Evolutionary conservation across 2,888 invertebrate species (phyloP), one percentile per base, ranked within the genome.

Genomic region (Volucella inanis): DNA sequence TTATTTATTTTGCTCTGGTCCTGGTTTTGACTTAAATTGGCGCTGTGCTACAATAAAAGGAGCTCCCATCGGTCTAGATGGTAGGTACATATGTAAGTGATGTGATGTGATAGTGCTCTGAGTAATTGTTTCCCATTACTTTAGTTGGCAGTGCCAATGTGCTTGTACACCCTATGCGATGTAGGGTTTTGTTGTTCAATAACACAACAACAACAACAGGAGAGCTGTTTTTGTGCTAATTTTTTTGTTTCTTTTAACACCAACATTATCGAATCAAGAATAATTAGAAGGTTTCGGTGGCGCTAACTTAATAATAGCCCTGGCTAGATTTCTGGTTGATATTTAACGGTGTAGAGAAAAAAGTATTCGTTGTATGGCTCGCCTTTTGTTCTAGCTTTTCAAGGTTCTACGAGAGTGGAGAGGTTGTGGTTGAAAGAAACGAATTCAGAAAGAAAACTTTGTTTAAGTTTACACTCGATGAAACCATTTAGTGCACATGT

Each of bases 91-190:
- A 22, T 22, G 18, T 22, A 22, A 55, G 31, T 31, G 31, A 55
- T 64, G 41, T 54, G 50, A n/a, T n/a, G n/a, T n/a, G 45, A 70
- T 74, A 74, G 62, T 78, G 67, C 68, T 83, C 62, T 74, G 79
- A 79, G 75, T 84, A 84, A 84, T 79, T 83, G 74, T 74, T 70
- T 72, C 57, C 72, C 82, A 78, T 83, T 67, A 74, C 67, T 72
- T 62, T 59, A 41, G 47, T 57, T 12, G 45, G 41, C 12, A 10
- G 39, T 57, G 39, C 43, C 45, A 61, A 59, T 59, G 43, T 67
- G 52, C 45, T 67, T 59, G 67, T 31, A 31, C 6, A 4, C 31
- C 31, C 31, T 47, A 15, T 31, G 14, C 18, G 67, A 67, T 67
- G 67, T 41, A 57, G 64, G 54, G 14, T 14, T 50, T 47, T 49